These are phyloP conservation scores for Myotis daubentonii DNA, from an alignment of 2,797 vertebrate species.

Conservation along the genomic window DNA sequence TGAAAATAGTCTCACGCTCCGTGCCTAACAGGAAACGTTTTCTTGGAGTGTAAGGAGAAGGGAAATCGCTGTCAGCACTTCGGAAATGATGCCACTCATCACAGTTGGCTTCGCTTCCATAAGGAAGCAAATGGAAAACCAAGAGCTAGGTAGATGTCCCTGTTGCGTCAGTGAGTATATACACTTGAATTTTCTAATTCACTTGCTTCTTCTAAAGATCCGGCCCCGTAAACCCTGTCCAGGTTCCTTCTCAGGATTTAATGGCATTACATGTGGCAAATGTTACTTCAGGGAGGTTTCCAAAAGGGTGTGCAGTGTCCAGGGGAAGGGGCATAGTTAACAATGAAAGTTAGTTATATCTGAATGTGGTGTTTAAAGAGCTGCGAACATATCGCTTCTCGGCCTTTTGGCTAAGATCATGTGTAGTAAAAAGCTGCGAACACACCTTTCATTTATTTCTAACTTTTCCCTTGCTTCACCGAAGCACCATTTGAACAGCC, in stretches of 20 bases:
- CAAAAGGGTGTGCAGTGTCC: background rate
- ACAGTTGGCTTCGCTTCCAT: background rate
- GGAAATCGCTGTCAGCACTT: background rate
- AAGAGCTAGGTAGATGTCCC: background rate
- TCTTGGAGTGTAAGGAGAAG: background rate
- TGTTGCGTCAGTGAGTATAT: background rate
- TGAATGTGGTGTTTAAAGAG: background rate
- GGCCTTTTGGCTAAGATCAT: no score
- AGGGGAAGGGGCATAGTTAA: background rate
- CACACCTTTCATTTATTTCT: background rate
- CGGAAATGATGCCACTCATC: background rate
- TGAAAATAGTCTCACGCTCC: slow-evolving; percentile 1
- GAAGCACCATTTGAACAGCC: background rate
- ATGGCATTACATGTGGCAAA: background rate
- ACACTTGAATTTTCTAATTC: background rate
- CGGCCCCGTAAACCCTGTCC: background rate
- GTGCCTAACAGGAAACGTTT: background rate
- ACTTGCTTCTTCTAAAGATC: background rate
- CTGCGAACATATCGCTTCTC: background rate
- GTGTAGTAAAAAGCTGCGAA: background rate
- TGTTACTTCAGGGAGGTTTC: background rate
- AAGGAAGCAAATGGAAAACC: background rate
- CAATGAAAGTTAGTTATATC: background rate
- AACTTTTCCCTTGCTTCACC: background rate
- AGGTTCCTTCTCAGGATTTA: background rate